Conservation (phyloP, 2,797 vertebrate genomes). For the Neostethus bicornis region DNA sequence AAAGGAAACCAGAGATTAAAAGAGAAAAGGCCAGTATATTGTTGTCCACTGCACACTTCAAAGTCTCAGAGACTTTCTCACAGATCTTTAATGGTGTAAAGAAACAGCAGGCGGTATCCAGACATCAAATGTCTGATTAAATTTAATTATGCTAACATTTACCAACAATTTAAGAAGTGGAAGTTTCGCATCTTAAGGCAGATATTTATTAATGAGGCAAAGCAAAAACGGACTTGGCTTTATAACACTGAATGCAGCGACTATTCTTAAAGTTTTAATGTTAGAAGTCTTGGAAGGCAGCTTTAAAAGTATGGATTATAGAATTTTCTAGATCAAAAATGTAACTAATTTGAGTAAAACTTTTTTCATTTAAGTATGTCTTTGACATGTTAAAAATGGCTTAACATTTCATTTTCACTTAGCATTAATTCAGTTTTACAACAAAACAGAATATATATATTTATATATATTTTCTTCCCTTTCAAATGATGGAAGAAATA, state of each 20-base stretch:
- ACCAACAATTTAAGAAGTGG: constrained; percentile 28
- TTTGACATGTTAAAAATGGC: no score
- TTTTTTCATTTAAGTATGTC: no score
- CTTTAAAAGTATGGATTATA: no score
- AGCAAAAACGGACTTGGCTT: not conserved
- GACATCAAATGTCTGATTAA: constrained; percentile 63
- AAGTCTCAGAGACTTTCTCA: constrained; percentile 66
- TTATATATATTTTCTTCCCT: no score
- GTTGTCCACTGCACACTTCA: constrained; percentile 72
- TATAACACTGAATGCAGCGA: not conserved
- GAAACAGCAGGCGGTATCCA: constrained; percentile 64
- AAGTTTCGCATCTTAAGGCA: constrained; percentile 2
- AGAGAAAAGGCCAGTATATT: constrained; percentile 53
- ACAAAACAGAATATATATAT: no score
- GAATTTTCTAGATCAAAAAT: no score
- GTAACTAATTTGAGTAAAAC: no score
- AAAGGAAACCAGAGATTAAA: constrained; percentile 54
- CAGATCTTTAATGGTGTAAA: constrained; percentile 75
- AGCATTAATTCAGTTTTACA: no score
- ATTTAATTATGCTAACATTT: constrained; percentile 63
- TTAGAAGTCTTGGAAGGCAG: no score
- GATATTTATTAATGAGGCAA: constrained; percentile 1
- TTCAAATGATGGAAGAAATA: no score
- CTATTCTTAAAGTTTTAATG: not conserved
- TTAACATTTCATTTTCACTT: no score